Conservation (phyloP, 1,140 invertebrate genomes). For the Drosophila cardini region DNA sequence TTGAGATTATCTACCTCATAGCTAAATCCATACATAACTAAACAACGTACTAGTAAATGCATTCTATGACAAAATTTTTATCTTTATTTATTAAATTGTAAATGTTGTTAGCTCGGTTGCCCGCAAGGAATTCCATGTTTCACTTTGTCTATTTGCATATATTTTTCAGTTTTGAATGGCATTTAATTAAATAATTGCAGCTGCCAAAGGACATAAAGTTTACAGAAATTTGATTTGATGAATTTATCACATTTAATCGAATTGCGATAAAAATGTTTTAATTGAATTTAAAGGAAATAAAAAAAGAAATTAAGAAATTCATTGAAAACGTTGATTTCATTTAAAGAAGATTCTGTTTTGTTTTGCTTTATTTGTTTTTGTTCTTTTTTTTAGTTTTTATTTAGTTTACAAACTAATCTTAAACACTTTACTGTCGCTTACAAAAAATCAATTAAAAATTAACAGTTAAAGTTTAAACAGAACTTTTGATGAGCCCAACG, state of each 20-base stretch:
- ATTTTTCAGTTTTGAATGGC: background rate
- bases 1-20: no score
- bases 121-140: background rate
- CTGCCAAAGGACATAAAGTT: background rate
- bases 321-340: constrained; percentile 12
- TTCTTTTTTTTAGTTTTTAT: constrained; percentile 45
- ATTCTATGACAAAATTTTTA: no score
- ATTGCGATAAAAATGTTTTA: no score
- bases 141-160: background rate
- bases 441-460: constrained; percentile 18
- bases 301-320: background rate
- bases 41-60: no score
- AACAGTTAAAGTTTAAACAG: constrained; percentile 21
- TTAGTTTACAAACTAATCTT: constrained; percentile 44
- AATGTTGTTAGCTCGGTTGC: background rate
- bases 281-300: background rate
- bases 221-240: background rate
- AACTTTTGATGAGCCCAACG: constrained; percentile 25
- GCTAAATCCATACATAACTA: no score
- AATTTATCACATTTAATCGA: no score
- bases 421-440: constrained; percentile 34
- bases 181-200: constrained; percentile 18
- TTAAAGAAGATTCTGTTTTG: constrained; percentile 30
- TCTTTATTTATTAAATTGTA: no score
- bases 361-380: constrained; percentile 44